A percentile compares a stretch with the other conserved stretches of the same genome.
phyloP scores from a whole-genome alignment of 1,140 invertebrate species.

The Scylla paramamosain region DNA sequence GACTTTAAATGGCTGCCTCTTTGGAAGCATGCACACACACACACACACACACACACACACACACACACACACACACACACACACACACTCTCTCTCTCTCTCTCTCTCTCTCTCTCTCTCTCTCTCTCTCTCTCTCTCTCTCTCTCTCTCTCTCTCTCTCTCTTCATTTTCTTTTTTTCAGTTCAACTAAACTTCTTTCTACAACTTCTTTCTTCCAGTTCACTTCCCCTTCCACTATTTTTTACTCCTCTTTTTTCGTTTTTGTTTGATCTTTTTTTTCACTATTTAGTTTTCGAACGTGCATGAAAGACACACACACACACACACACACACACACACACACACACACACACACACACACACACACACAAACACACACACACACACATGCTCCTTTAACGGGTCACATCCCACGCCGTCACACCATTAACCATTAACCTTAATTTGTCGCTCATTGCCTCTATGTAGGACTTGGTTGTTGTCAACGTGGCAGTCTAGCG shows the following conservation, averaged over 20 bases:
- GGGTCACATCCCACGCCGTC: neutral
- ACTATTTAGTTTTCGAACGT: too few species aligned
- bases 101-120: slow-evolving; percentile 43
- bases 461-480: neutral
- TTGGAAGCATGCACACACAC: too few species aligned
- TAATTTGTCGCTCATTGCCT: neutral
- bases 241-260: neutral
- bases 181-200: too few species aligned
- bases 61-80: neutral
- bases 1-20: too few species aligned
- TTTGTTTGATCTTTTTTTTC: neutral
- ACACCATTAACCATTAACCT: neutral
- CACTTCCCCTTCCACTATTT: neutral
- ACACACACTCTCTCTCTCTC: slow-evolving; percentile 25
- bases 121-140: neutral
- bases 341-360: too few species aligned
- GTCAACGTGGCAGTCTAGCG: neutral
- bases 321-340: too few species aligned
- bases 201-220: neutral
- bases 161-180: slow-evolving; percentile 13
- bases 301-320: too few species aligned
- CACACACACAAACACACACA: too few species aligned
- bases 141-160: slow-evolving; percentile 38
- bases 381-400: too few species aligned
- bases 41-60: too few species aligned